phyloP scores from a whole-genome alignment of 2,797 vertebrate species.

The Myiothlypis chrysogaster region DNA sequence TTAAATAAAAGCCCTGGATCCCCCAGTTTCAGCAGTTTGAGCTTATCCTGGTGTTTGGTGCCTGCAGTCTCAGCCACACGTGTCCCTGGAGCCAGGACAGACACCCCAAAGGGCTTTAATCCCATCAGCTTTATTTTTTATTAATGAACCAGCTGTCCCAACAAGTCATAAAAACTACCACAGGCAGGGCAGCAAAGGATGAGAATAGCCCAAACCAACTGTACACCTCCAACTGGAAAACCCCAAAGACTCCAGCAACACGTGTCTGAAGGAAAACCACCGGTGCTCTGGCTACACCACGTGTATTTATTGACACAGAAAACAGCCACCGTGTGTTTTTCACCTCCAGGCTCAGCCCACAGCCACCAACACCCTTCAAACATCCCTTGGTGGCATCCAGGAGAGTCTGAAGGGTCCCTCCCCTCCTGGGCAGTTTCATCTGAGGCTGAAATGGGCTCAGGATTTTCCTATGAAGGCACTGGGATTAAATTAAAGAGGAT shows the following conservation, averaged over 20 bases:
- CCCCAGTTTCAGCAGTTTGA: not conserved
- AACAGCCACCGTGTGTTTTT: not conserved
- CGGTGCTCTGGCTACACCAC: not conserved
- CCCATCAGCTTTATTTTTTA: not conserved
- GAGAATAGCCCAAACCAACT: not conserved
- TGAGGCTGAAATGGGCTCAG: not conserved
- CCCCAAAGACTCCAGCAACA: not conserved
- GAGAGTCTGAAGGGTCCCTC: not conserved
- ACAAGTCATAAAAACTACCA: not conserved
- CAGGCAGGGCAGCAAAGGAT: not conserved
- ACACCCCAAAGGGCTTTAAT: not conserved
- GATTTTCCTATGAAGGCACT: not conserved
- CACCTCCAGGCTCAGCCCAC: not conserved
- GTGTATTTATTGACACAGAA: conserved; percentile 11
- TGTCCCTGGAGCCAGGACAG: not conserved
- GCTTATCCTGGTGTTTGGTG: not conserved
- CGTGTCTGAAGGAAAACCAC: not conserved
- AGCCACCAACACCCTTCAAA: not conserved
- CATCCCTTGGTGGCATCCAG: not conserved
- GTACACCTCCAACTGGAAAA: not conserved
- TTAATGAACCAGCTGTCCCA: not conserved
- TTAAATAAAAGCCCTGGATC: not conserved
- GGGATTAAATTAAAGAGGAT: conserved; percentile 43
- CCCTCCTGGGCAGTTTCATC: rapidly evolving
- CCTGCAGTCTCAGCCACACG: not conserved